These are phyloP conservation scores for Dasyurus viverrinus DNA, from an alignment of 2,113 vertebrate genomes.

Conservation along the genomic window DNA sequence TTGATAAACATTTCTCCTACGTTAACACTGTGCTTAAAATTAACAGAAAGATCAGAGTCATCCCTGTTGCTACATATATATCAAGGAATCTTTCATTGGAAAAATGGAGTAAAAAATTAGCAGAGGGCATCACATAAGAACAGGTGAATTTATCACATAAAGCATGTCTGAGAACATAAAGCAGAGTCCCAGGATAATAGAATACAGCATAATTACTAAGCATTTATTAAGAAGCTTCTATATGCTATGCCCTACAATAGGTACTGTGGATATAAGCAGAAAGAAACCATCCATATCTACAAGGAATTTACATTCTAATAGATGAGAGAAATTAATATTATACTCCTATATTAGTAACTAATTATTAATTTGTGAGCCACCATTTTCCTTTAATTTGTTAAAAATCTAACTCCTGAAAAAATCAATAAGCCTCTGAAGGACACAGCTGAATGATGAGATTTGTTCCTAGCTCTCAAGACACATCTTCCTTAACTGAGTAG, in stretches of 20 bases:
- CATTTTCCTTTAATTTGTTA: background rate
- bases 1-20: background rate
- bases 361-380: no score
- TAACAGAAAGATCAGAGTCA: background rate
- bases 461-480: background rate
- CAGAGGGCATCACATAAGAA: background rate
- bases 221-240: background rate
- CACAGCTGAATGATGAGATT: background rate
- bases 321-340: background rate
- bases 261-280: background rate
- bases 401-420: background rate
- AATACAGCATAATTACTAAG: background rate
- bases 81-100: background rate
- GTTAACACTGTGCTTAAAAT: background rate
- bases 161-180: background rate
- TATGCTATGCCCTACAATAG: background rate
- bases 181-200: background rate
- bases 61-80: background rate
- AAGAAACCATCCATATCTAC: background rate
- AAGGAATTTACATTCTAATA: background rate
- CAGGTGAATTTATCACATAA: background rate
- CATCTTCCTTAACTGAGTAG: background rate
- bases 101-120: background rate
- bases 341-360: background rate
- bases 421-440: background rate